Evolutionary conservation across 2,888 invertebrate species (phyloP).

Genomic region (Hoplodrina blanda): DNA sequence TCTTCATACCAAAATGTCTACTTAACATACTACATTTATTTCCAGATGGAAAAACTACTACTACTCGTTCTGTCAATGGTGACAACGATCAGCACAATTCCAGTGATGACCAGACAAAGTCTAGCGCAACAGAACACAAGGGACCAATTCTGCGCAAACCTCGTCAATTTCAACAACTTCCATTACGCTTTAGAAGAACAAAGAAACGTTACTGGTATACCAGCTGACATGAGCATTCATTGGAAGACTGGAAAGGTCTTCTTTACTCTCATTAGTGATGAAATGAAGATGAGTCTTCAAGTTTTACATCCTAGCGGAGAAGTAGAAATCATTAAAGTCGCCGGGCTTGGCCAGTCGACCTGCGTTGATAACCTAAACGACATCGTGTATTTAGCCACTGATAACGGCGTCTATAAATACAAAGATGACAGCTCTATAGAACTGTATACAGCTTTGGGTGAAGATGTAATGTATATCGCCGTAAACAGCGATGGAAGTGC

Average conservation of each 20-base stretch:
- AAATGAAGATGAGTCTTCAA: slow-evolving; percentile 85
- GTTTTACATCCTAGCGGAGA: slow-evolving; percentile 78
- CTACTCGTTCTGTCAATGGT: slow-evolving; percentile 67
- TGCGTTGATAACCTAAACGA: slow-evolving; percentile 87
- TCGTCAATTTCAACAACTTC: slow-evolving; percentile 79
- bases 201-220: slow-evolving; percentile 79
- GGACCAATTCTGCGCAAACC: slow-evolving; percentile 72
- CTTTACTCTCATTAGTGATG: slow-evolving; percentile 83
- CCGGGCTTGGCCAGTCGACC: slow-evolving; percentile 84
- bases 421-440: slow-evolving; percentile 80
- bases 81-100: slow-evolving; percentile 64
- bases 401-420: slow-evolving; percentile 87
- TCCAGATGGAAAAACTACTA: slow-evolving; percentile 78
- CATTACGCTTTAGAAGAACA: slow-evolving; percentile 75
- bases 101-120: slow-evolving; percentile 78
- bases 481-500: slow-evolving; percentile 77
- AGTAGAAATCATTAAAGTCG: slow-evolving; percentile 79
- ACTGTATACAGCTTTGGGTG: slow-evolving; percentile 80
- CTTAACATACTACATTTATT: slow-evolving; percentile 28
- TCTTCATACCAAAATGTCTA: not conserved
- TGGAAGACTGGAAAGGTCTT: slow-evolving; percentile 85
- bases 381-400: slow-evolving; percentile 85
- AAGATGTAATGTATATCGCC: slow-evolving; percentile 87
- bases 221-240: slow-evolving; percentile 84
- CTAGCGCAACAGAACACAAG: slow-evolving; percentile 68